Conservation (phyloP, 2,113 vertebrate species). For the Elaphurus davidianus region DNA sequence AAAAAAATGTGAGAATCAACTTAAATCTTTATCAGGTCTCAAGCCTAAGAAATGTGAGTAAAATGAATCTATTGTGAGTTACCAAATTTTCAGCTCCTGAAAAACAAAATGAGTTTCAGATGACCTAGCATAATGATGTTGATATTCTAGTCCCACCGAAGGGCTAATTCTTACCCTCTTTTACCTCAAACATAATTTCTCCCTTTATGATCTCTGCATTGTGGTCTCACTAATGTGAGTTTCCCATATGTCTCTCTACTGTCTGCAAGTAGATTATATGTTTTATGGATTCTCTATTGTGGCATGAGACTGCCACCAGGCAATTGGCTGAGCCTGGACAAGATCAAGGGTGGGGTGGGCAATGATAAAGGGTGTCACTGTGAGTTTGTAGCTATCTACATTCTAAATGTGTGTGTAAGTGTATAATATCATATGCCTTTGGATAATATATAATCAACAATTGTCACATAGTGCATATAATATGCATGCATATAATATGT, state of each 20-base stretch:
- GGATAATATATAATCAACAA: not conserved
- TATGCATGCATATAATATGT: not conserved
- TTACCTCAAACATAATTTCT: conserved; percentile 8
- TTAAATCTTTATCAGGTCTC: not conserved
- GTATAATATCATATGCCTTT: not conserved
- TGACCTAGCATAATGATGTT: not conserved
- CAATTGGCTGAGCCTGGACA: not conserved
- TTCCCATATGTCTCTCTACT: conserved; percentile 10
- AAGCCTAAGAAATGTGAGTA: not conserved
- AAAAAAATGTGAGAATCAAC: not conserved
- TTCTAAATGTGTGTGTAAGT: not conserved
- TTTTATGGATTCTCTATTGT: conserved; percentile 25
- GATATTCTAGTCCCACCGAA: not conserved
- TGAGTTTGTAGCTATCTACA: not conserved
- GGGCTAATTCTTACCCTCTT: not conserved
- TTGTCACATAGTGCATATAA: not conserved
- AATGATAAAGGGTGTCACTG: not conserved
- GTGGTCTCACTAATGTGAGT: conserved; percentile 12
- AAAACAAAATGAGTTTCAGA: not conserved
- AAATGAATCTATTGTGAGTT: not conserved
- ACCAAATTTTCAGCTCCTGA: not conserved
- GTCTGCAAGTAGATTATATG: conserved; percentile 33
- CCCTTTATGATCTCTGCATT: not conserved
- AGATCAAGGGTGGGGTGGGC: not conserved
- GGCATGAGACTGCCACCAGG: not conserved